Base-by-base conservation (phyloP, 2,797 vertebrate species). In the Emydoidea blandingii region DNA sequence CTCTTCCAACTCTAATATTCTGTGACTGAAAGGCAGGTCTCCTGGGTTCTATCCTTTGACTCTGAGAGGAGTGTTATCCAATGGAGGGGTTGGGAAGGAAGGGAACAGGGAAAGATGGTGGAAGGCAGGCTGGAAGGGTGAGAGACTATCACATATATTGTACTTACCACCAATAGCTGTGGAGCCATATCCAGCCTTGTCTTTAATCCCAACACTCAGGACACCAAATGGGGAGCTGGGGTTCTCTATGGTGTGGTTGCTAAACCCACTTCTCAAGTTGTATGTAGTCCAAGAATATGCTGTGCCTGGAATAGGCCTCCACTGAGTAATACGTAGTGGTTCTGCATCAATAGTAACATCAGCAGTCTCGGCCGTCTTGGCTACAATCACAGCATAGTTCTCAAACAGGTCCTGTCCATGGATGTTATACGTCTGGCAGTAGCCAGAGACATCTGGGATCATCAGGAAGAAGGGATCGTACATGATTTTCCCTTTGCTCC, bases 261-360 rank as follows among this genome's bases (percentile, higher is more conserved):
- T 91, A 23, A 37, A 8, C 0, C 34, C 85, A n/a, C 23, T 29
- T n/a, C 79, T 85, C 86, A 96, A 97, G 37, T 92, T 25, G 8
- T 98, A 93, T 47, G 98, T 92, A 2, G 95, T 76, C 97, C 98
- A 99, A 41, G 98, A 98, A 92, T 96, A 98, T 72, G 97, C 96
- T 11, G 97, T 97, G 19, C 95, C 93, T 8, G 50, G 53, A 25
- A 98, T 79, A 1, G 49, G 79, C 88, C 49, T 78, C 98, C 98
- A 98, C 12, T 37, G 21, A 12, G 94, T 23, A 44, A 31, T 7
- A 16, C n/a, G 34, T 41, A 98, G 72, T 3, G 49, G 81, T 10
- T 8, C 2, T 27, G n/a, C 88, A 85, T 98, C 97, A 23, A 98
- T 72, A 25, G 25, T 90, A 15, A 98, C 27, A 4, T 34, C 88